Evolutionary conservation across 2,888 invertebrate genomes (phyloP).

Genomic region (Resseliella maxima): DNA sequence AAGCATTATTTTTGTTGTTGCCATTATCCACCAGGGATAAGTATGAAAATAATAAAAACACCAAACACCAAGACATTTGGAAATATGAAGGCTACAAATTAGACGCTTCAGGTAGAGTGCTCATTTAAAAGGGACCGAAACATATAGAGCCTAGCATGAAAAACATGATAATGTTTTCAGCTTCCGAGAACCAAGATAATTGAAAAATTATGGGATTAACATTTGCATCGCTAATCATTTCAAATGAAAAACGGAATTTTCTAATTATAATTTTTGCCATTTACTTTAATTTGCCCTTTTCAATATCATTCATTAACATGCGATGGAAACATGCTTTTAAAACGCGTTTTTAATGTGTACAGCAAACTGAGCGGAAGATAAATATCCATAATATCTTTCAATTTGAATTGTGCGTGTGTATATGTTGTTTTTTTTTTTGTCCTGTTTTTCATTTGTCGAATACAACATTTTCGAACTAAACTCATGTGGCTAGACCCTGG

Average conservation of each 20-base stretch:
- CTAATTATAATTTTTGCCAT: constrained; percentile 9
- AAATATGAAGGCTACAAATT: background rate
- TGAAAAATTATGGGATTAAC: background rate
- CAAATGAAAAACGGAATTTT: background rate
- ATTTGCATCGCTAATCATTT: constrained; percentile 19
- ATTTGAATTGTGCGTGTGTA: background rate
- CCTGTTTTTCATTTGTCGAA: background rate
- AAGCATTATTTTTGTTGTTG: background rate
- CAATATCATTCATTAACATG: background rate
- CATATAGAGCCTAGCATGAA: too few relatives aligned
- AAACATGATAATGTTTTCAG: background rate
- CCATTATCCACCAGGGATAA: background rate
- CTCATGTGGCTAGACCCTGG: background rate
- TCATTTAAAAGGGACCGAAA: too few relatives aligned
- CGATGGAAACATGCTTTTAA: background rate
- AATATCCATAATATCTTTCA: background rate
- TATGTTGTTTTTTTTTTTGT: background rate
- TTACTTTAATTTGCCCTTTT: background rate
- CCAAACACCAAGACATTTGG: background rate
- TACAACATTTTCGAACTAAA: background rate
- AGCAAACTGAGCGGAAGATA: background rate
- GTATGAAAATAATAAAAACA: background rate
- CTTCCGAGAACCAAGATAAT: background rate
- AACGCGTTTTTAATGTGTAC: background rate
- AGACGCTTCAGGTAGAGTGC: too few relatives aligned